These are phyloP conservation scores for Pseudomyrmex concolor DNA, from an alignment of 1,140 invertebrate genomes.

Conservation along the genomic window DNA sequence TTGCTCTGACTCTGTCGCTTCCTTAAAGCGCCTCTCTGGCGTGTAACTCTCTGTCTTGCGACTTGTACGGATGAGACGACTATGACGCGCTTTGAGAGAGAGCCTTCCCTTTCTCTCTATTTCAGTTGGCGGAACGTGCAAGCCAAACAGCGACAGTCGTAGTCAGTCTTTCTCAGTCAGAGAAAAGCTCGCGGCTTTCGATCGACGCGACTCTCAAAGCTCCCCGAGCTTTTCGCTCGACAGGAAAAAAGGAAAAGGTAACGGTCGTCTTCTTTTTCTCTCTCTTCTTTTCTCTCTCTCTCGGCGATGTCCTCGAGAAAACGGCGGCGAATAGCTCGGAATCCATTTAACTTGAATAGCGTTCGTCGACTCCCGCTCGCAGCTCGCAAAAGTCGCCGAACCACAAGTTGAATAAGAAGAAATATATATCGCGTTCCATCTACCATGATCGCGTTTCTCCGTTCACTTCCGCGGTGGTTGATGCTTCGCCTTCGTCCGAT, in stretches of 20 bases:
- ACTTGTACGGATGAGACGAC: slow-evolving; percentile 2
- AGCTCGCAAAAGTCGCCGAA: slow-evolving; percentile 53
- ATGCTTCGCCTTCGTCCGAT: background rate
- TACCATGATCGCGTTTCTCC: slow-evolving; percentile 25
- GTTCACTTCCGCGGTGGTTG: background rate
- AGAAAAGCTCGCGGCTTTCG: slow-evolving; percentile 51
- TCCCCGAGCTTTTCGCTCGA: background rate
- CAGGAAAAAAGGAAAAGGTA: slow-evolving; percentile 1
- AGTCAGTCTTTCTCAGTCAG: background rate
- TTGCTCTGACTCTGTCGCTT: slow-evolving; percentile 12
- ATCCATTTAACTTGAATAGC: slow-evolving; percentile 68
- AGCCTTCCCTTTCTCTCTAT: slow-evolving; percentile 23
- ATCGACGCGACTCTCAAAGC: slow-evolving; percentile 49
- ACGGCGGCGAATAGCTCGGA: slow-evolving; percentile 41
- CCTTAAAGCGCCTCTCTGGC: slow-evolving; percentile 37
- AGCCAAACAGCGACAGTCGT: slow-evolving; percentile 51
- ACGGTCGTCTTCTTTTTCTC: background rate
- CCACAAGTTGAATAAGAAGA: slow-evolving; percentile 45
- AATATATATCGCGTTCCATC: slow-evolving; percentile 50
- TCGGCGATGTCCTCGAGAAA: slow-evolving; percentile 46
- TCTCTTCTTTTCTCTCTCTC: background rate
- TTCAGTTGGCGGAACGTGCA: slow-evolving; percentile 30
- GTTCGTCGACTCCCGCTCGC: slow-evolving; percentile 33
- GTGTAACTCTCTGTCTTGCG: slow-evolving; percentile 26
- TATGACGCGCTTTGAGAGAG: background rate